Base-by-base conservation (phyloP, 2,888 invertebrate genomes). In the Amphipoea oculea region DNA sequence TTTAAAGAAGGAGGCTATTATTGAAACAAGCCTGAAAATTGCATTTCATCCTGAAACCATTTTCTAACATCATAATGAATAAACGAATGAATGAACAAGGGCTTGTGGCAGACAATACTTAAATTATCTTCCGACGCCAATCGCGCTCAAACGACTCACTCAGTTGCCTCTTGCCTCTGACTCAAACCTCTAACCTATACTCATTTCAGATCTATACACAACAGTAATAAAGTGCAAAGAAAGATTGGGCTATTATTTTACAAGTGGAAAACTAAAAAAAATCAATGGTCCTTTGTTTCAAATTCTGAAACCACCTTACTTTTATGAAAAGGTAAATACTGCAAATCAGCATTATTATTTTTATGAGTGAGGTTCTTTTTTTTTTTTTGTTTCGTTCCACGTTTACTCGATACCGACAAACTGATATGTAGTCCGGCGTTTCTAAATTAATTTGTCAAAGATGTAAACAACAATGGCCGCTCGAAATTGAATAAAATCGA, bases 61-160 rank as follows among this genome's bases (percentile, higher is more conserved):
- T 6, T 54, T 54, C 1, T 29, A n/a, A 42, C 17, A 36, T 36
- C n/a, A 40, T 48, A 65, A 57, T 69, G 57, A 81, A 83, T 14
- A 29, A 48, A 51, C 5, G 14, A 62, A 68, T 67, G 68, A 78
- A 78, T 79, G 54, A 40, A 54, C 14, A 62, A n/a, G 62, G 29
- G 79, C 23, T 36, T 60, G 79, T 12, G 23, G 45, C 54, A 45
- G 51, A 70, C 51, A 63, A 29, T 29, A 29, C 29, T 29, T 54
- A 20, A 57, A 72, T 68, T 60, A 57, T 40, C 29, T 48, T 67
- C 71, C 71, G 48, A 79, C 84, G 60, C 29, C 60, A 23, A 71
- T 45, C 14, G 40, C 48, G 66, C 71, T 82, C 62, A 67, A 84
- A 79, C 84, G 54, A 40, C 66, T 80, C 45, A 70, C 60, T 84